phyloP scores from a whole-genome alignment of 2,888 invertebrate genomes.

The Cantharis flavilabris region DNA sequence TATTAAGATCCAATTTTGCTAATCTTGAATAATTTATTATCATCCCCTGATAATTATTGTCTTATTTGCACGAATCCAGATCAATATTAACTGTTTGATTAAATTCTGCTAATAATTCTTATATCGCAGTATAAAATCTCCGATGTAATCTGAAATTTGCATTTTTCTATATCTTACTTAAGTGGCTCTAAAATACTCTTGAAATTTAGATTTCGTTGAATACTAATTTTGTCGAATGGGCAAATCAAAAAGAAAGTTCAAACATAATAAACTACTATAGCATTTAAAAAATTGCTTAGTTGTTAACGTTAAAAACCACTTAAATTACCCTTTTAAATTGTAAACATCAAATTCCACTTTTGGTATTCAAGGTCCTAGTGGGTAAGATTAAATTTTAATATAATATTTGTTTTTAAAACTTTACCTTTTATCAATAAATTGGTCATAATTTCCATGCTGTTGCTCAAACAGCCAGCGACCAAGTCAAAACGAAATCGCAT shows the following conservation, averaged over 20 bases:
- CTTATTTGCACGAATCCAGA: not conserved
- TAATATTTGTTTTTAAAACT: too few species aligned
- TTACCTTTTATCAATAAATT: too few species aligned
- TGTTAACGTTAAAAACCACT: not conserved
- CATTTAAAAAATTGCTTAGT: not conserved
- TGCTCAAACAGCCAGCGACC: too few species aligned
- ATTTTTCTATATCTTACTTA: not conserved
- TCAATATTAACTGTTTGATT: not conserved
- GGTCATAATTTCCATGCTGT: too few species aligned
- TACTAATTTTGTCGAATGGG: not conserved
- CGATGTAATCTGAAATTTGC: not conserved
- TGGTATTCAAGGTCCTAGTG: too few species aligned
- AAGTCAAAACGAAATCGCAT: too few species aligned
- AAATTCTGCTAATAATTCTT: not conserved
- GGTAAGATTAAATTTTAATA: too few species aligned
- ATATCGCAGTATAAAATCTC: not conserved
- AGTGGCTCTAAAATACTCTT: not conserved
- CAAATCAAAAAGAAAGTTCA: not conserved
- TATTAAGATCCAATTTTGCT: not conserved
- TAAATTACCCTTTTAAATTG: not conserved
- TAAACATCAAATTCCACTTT: not conserved
- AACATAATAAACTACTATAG: not conserved
- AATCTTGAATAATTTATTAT: not conserved
- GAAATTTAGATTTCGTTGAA: not conserved
- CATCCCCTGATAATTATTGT: not conserved